Percentiles rank a stretch among this genome's conserved stretches.
phyloP scores from a whole-genome alignment of 2,888 invertebrate genomes.

The Syrphus vitripennis region DNA sequence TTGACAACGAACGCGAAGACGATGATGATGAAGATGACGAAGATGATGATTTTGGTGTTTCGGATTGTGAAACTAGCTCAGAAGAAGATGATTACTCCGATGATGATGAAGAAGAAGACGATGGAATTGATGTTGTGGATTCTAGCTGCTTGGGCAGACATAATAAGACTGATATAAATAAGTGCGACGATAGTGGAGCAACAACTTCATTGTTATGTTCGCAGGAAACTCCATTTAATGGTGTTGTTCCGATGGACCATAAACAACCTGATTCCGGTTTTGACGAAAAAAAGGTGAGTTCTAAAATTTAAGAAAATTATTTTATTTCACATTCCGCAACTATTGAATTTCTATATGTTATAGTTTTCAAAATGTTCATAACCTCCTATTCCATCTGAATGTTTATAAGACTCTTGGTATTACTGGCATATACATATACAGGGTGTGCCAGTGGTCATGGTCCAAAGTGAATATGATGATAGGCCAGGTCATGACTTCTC shows the following conservation, averaged over 20 bases:
- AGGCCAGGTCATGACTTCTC: no score
- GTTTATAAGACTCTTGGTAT: no score
- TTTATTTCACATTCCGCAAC: no score
- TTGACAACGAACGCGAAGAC: slow-evolving; percentile 20
- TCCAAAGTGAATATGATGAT: no score
- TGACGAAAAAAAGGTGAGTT: slow-evolving; percentile 73
- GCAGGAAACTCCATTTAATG: neutral
- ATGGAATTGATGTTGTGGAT: slow-evolving; percentile 58
- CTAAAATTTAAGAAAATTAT: neutral
- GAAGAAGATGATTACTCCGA: slow-evolving; percentile 43
- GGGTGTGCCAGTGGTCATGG: no score
- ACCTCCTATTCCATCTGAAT: no score
- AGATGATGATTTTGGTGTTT: slow-evolving; percentile 28
- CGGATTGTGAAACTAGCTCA: slow-evolving; percentile 35
- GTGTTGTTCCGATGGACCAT: neutral
- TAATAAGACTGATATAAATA: slow-evolving; percentile 66
- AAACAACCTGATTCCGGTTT: slow-evolving; percentile 73
- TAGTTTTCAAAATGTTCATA: no score
- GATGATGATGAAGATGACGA: slow-evolving; percentile 41
- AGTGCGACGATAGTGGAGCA: slow-evolving; percentile 23
- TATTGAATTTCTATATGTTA: no score
- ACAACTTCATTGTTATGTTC: neutral
- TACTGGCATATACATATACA: no score
- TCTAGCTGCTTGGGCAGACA: slow-evolving; percentile 26
- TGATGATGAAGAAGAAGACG: slow-evolving; percentile 40